phyloP scores from a whole-genome alignment of 2,113 vertebrate species.

The Alligator mississippiensis region DNA sequence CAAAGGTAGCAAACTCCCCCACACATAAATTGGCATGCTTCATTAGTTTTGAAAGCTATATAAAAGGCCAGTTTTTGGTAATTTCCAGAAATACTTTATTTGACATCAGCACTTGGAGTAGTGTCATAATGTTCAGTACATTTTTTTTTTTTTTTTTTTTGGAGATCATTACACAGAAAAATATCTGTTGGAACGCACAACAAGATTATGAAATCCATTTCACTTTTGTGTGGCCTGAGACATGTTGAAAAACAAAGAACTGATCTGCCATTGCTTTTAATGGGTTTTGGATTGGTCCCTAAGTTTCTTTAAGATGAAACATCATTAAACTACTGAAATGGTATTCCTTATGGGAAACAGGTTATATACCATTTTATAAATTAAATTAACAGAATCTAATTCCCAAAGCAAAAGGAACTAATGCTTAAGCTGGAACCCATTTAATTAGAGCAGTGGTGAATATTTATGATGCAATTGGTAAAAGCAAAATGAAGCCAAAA shows the following conservation, averaged over 20 bases:
- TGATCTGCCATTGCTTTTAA: background rate
- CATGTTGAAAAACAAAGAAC: background rate
- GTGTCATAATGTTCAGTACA: background rate
- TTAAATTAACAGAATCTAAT: background rate
- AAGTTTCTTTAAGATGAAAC: background rate
- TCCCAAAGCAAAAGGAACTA: background rate
- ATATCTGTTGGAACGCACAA: background rate
- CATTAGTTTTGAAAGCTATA: background rate
- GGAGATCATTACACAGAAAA: background rate
- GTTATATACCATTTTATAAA: background rate
- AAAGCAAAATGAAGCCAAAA: background rate
- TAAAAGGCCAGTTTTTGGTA: background rate
- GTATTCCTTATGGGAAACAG: background rate
- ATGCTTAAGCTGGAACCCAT: background rate
- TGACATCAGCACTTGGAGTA: background rate
- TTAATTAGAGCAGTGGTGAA: background rate
- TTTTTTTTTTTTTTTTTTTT: background rate
- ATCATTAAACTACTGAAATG: background rate
- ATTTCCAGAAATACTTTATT: background rate
- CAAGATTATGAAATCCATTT: background rate
- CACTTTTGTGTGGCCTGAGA: background rate
- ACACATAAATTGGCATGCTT: background rate
- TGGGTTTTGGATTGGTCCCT: background rate
- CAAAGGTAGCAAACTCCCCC: background rate
- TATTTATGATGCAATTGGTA: background rate